Evolutionary conservation across 1,140 invertebrate genomes (phyloP).

Genomic region (Zaprionus camerounensis): DNA sequence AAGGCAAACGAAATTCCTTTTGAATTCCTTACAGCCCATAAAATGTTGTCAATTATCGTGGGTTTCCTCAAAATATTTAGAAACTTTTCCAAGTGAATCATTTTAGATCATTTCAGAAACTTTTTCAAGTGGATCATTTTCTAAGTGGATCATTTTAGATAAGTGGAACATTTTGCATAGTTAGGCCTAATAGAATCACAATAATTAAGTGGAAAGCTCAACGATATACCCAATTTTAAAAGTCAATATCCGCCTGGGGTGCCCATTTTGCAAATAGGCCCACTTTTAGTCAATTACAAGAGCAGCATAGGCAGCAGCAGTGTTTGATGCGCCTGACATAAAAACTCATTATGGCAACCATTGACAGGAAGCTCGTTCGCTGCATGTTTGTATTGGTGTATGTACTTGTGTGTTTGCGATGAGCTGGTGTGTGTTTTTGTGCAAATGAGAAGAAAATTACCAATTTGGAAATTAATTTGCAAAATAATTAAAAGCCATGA

Average conservation of each 20-base stretch:
- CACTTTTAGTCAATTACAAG: conserved; percentile 53
- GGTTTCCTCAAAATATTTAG: too few relatives aligned
- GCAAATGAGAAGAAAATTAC: conserved; percentile 79
- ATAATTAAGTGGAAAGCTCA: conserved; percentile 27
- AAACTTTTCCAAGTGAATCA: background rate
- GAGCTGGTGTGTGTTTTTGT: conserved; percentile 29
- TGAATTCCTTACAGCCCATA: too few relatives aligned
- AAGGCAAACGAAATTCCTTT: too few relatives aligned
- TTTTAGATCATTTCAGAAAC: too few relatives aligned
- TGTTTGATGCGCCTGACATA: conserved; percentile 35
- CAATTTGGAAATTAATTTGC: conserved; percentile 82
- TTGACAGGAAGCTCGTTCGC: conserved; percentile 1
- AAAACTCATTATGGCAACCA: conserved; percentile 66
- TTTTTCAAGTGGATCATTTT: background rate
- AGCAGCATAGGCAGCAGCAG: conserved; percentile 30
- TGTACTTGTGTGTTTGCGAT: background rate
- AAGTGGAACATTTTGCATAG: background rate
- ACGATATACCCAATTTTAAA: conserved; percentile 13
- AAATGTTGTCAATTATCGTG: too few relatives aligned
- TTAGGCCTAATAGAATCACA: conserved; percentile 33
- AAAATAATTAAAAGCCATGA: conserved; percentile 82
- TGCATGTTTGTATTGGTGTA: conserved; percentile 13
- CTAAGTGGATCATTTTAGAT: background rate
- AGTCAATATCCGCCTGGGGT: conserved; percentile 35
- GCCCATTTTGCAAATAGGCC: conserved; percentile 53